Evolutionary conservation across 92 coral and sea anemone species (phyloP).

Genomic region (Meandrina meandrites): DNA sequence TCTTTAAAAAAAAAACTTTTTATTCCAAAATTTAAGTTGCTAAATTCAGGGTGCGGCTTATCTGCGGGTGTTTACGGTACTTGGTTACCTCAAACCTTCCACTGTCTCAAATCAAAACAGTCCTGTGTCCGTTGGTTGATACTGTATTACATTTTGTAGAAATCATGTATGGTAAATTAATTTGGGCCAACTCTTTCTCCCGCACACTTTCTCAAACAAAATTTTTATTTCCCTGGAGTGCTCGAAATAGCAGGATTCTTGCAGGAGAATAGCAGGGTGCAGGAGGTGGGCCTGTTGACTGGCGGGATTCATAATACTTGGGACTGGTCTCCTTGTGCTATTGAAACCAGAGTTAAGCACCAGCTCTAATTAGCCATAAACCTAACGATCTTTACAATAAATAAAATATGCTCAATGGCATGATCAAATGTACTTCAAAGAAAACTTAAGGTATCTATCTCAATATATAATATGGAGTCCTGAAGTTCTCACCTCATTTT

Average conservation of each 20-base stretch:
- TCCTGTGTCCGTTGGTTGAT: neutral
- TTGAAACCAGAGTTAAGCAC: too few relatives aligned
- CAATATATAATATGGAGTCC: neutral
- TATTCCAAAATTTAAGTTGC: too few relatives aligned
- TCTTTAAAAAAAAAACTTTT: too few relatives aligned
- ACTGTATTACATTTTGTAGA: neutral
- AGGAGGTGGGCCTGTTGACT: too few relatives aligned
- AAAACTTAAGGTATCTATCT: neutral
- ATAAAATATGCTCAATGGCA: neutral
- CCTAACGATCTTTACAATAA: neutral
- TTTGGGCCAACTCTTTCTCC: neutral
- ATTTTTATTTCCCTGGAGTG: neutral
- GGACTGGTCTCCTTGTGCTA: too few relatives aligned
- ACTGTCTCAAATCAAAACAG: neutral
- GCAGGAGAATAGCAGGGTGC: too few relatives aligned
- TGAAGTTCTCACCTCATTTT: conserved; percentile 22
- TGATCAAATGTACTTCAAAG: neutral
- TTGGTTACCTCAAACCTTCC: neutral
- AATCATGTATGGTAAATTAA: neutral
- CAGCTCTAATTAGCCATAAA: too few relatives aligned
- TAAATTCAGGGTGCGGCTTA: too few relatives aligned
- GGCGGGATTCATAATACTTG: too few relatives aligned
- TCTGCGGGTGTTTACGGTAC: too few relatives aligned
- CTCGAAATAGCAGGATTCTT: neutral
- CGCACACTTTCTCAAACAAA: neutral